Percentiles rank a stretch among this genome's conserved stretches.
These are phyloP conservation scores for Arizona elegans DNA, from an alignment of 2,113 vertebrate genomes.

Conservation along the genomic window DNA sequence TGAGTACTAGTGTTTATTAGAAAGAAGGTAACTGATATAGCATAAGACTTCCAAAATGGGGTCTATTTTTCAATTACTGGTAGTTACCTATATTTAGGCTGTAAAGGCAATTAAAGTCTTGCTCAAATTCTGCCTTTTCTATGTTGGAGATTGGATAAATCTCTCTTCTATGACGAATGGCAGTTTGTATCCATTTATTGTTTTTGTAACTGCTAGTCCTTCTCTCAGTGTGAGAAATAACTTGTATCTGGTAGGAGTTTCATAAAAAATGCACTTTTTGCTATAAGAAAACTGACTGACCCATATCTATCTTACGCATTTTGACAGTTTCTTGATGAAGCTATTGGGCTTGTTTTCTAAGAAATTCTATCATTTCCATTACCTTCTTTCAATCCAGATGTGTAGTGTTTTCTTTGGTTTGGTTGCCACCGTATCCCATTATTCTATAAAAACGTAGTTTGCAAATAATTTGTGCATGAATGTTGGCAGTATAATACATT, in stretches of 20 bases:
- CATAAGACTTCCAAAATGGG: neutral
- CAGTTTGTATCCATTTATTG: neutral
- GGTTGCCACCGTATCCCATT: slow-evolving; percentile 24
- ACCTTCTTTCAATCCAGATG: neutral
- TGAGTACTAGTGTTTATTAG: neutral
- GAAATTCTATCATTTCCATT: neutral
- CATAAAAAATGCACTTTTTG: neutral
- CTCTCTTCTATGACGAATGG: neutral
- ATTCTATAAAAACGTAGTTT: neutral
- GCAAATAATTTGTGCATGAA: slow-evolving; percentile 14
- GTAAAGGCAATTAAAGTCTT: neutral
- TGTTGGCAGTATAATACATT: slow-evolving; percentile 45
- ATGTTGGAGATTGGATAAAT: neutral
- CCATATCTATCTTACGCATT: neutral
- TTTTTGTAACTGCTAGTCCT: neutral
- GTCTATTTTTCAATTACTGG: neutral
- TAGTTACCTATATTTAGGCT: neutral
- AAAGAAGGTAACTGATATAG: neutral
- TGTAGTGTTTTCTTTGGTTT: neutral
- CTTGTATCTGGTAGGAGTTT: neutral
- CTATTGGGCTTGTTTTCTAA: slow-evolving; percentile 42
- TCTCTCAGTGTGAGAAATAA: neutral
- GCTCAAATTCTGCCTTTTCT: neutral
- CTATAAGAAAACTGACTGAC: neutral
- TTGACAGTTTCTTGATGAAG: slow-evolving; percentile 38